Base-by-base conservation (phyloP, 1,140 invertebrate genomes). In the Magallana ariakensis region DNA sequence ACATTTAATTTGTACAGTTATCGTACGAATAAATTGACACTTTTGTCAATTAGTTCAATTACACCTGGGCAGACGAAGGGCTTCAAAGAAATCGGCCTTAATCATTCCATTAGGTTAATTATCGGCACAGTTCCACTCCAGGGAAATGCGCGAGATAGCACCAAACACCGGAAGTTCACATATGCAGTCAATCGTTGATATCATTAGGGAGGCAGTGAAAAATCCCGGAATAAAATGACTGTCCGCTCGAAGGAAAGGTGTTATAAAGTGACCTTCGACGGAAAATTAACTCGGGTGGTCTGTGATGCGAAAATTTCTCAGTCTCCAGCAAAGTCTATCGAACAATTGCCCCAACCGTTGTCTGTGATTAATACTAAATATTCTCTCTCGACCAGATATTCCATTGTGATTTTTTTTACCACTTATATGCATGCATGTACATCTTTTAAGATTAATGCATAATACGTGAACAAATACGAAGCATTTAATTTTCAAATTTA, bases 81-180 rank as follows among this genome's bases (percentile, higher is more conserved):
- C 84, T 85, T 85, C 84, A 85, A 85, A 85, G 84, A 85, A 80
- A 75, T 75, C 62, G 62, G 26, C 84, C 84, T 85, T 85, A 85
- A 85, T 85, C 84, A 85, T 85, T 70, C 84, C 84, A 85, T 85
- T 85, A 85, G 84, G 84, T 85, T 70, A 85, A 85, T 85, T 85
- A 75, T 85, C 84, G 56, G 26, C 84, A 70, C 80, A 70, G 84
- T 85, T 85, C 84, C 84, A 85, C 84, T 75, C 75, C 33, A 85
- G 84, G 84, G 84, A 85, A 85, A 85, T 56, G 84, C 84, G 84
- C 84, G 84, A 70, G 84, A 85, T 85, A 57, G 62, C 84, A 85
- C 60, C 62, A 62, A 56, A 56, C 46, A 80, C 84, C 84, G 84
- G 84, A 85, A 85, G 84, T 85, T 46, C 80, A 82, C 46, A 56